Base-by-base conservation (phyloP, 2,797 vertebrate genomes). In the Argentina silus region DNA sequence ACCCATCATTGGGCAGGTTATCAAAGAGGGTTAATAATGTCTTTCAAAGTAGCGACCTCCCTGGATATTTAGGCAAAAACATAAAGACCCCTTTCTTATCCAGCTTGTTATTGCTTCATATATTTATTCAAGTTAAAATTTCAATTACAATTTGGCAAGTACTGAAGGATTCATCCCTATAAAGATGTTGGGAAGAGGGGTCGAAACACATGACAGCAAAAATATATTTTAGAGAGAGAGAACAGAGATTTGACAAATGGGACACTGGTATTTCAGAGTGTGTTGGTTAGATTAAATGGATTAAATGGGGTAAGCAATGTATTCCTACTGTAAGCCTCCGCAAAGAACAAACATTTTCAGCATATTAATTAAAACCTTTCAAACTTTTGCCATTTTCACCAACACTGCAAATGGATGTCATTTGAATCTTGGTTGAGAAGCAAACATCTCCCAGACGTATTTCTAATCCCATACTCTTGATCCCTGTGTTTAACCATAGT, bases 101-200 rank as follows among this genome's bases (percentile, higher is more conserved):
- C 59, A 48, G 53, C 44, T 23, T 21, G 63, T 73, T 73, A 73
- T 73, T 73, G 72, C 72, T 67, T 67, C 64, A 65, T 42, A 48
- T 12, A 59, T 73, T 67, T 23, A 45, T 67, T 64, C 23, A 64
- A 56, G 51, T 67, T 15, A 23, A 6, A 73, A 59, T 60, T 59
- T 61, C 43, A 15, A 17, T 64, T 44, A 64, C 62, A 64, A 45
- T 64, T 64, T 47, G 62, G 62, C 50, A 51, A 51, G 50, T 11
- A 51, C 50, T 70, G 63, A 50, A 43, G 53, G 42, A 55, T 1
- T 9, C 9, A 53, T 47, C 62, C 21, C 51, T 55, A 67, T 14
- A 57, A 23, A 36, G 44, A 56, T 50, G 63, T 27, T 27, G 11
- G 7, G 42, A 43, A 47, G 36, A 47, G 27, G 50, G 27, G 27